Evolutionary conservation across 2,797 vertebrate species (phyloP), one percentile per base, ranked within the genome.

Genomic region (Fundulus diaphanus): DNA sequence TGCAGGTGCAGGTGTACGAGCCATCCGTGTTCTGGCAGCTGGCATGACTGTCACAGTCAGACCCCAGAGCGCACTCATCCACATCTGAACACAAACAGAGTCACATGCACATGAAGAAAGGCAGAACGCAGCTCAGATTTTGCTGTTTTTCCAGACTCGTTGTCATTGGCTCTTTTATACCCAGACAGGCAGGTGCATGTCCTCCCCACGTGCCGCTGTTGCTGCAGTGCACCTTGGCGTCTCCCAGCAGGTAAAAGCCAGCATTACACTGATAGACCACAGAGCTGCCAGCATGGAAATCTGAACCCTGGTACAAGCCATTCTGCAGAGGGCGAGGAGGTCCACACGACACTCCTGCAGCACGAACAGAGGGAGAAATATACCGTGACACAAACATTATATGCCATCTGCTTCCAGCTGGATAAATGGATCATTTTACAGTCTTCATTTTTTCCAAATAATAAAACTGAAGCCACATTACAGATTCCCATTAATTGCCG

Each of bases 21-120:
- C 98, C 98, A 0, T 98, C 96, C 1, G 96, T 98, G 89, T 99
- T 99, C 72, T 95, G 94, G 91, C 98, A 99, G 73, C 94, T 97
- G 2, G 98, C 96, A 0, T 97, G 95, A 29, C 93, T 81, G 42
- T 96, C 93, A 0, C 98, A 99, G 74, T 99, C 97, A 0, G 98
- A 98, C 33, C 98, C 98, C 72, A 99, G 95, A 5, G 97, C 97
- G 0, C 98, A 99, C 89, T 99, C 98, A 56, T 99, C 97, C 68
- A 99, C 96, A 91, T 99, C 98, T 99, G 68, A 48, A 80, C 63
- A 81, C 51, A 81, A 63, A 73, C 11, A 73, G 24, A 76, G 24
- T 66, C 37, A 69, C 68, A 83, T 1, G 20, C 56, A 78, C 33
- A 74, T 33, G 31, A 54, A 63, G 2, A 0, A 73, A 42, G 59